Percentiles rank a stretch among this genome's conserved stretches.
Conservation (phyloP, 2,888 invertebrate genomes). For the Zygaena filipendulae region DNA sequence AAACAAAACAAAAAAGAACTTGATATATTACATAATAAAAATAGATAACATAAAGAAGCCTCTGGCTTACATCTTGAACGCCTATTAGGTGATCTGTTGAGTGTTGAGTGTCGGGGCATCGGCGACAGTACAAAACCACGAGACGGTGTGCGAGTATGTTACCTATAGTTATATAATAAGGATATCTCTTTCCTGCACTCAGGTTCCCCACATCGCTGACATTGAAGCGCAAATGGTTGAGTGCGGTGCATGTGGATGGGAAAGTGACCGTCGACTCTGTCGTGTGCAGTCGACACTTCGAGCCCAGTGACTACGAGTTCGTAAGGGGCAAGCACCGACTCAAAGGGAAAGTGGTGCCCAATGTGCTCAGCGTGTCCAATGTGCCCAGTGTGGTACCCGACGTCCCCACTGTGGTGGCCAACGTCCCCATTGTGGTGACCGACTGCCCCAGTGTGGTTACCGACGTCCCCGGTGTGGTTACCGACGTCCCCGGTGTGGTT, state of each 20-base stretch:
- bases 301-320: conserved; percentile 26
- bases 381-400: conserved; percentile 10
- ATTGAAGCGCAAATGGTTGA: conserved; percentile 35
- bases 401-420: conserved; percentile 2
- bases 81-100: no score
- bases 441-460: conserved; percentile 1
- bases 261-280: conserved; percentile 23
- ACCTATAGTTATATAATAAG: no score
- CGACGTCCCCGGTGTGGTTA: not conserved
- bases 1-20: no score
- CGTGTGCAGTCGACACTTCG: conserved; percentile 43
- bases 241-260: conserved; percentile 23
- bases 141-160: no score
- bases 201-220: conserved; percentile 41
- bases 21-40: no score
- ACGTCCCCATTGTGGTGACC: not conserved
- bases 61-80: no score
- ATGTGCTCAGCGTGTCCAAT: conserved; percentile 22
- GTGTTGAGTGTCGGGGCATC: no score
- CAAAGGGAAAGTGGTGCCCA: conserved; percentile 37
- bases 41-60: no score
- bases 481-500: no score
- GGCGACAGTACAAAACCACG: no score
- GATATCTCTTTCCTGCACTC: conserved; percentile 1
- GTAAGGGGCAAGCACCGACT: conserved; percentile 36